Evolutionary conservation across 2,888 invertebrate genomes (phyloP), one percentile per base, ranked within the genome.

Genomic region (Drosophila heteroneura): DNA sequence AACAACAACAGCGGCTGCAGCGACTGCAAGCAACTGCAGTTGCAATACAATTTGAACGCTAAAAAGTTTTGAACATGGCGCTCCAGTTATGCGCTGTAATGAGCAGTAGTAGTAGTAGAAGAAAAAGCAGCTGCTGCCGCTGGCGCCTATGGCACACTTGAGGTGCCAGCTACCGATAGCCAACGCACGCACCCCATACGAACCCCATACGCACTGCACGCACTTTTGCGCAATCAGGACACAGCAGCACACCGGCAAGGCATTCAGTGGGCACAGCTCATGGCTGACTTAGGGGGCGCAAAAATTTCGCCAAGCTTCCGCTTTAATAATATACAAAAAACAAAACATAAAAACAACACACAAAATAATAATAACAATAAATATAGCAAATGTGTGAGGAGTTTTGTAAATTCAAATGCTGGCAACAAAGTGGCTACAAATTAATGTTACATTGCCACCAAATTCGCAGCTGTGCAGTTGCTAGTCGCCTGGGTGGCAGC

Each of bases 61-160:
- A 72, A 85, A 91, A 91, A 88, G 81, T 90, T 89, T 89, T 86
- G 89, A 81, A 88, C 90, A 88, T 76, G 84, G 79, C 84, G 90
- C 74, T 89, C 90, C 79, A 91, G 73, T 88, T 91, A 85, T 88
- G 81, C 82, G 68, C 82, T 88, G 86, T 79, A 82, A 88, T 90
- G 82, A 89, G 81, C 83, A 76, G 65, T 70, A 47, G 22, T 16
- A 26, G 26, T 22, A 16, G 22, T 5, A 47, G 47, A 51, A 16
- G 26, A 26, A 26, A 47, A 47, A 44, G 56, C 52, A 28, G 69
- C 54, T 33, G 53, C 52, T 56, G 59, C 53, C 41, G 58, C 30
- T 54, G 66, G 65, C 60, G 82, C 70, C 76, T 70, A 58, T 77
- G 81, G 74, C 71, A 73, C 86, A 80, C 89, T 84, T 83, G 69